These are phyloP conservation scores for Bradypodion pumilum DNA, from an alignment of 2,797 vertebrate genomes.

Conservation along the genomic window DNA sequence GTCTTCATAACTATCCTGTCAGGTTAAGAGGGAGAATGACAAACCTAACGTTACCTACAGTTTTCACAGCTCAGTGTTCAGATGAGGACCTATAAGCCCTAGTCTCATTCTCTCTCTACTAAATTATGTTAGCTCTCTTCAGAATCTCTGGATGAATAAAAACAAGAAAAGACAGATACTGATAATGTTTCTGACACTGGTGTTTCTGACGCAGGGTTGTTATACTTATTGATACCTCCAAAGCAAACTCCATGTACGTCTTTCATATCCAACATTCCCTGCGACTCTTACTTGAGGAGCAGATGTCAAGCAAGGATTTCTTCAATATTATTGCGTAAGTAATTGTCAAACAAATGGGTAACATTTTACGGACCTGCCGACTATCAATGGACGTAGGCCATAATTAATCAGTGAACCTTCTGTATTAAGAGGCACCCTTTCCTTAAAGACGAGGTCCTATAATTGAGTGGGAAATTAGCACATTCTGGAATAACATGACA, in stretches of 20 bases:
- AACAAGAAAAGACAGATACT: too few relatives aligned
- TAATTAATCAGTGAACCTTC: background rate
- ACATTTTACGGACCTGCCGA: too few relatives aligned
- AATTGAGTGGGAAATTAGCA: background rate
- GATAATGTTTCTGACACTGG: background rate
- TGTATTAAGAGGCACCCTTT: background rate
- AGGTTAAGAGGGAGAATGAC: too few relatives aligned
- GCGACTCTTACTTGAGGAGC: slow-evolving; percentile 81
- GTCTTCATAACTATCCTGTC: too few relatives aligned
- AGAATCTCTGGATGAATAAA: too few relatives aligned
- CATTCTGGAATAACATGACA: too few relatives aligned
- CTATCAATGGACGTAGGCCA: background rate
- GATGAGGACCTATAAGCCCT: too few relatives aligned
- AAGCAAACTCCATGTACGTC: slow-evolving; percentile 71
- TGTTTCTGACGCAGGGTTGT: slow-evolving; percentile 74
- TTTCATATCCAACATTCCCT: slow-evolving; percentile 79
- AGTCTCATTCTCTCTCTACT: too few relatives aligned
- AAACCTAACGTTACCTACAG: too few relatives aligned
- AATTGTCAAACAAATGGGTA: background rate
- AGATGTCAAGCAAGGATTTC: slow-evolving; percentile 76
- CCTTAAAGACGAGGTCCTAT: background rate
- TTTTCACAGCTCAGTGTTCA: too few relatives aligned
- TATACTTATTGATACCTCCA: slow-evolving; percentile 79
- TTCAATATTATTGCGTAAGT: slow-evolving; percentile 83
- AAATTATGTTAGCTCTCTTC: too few relatives aligned